phyloP scores from a whole-genome alignment of 2,797 vertebrate species.

The Leptatherina wallacei region DNA sequence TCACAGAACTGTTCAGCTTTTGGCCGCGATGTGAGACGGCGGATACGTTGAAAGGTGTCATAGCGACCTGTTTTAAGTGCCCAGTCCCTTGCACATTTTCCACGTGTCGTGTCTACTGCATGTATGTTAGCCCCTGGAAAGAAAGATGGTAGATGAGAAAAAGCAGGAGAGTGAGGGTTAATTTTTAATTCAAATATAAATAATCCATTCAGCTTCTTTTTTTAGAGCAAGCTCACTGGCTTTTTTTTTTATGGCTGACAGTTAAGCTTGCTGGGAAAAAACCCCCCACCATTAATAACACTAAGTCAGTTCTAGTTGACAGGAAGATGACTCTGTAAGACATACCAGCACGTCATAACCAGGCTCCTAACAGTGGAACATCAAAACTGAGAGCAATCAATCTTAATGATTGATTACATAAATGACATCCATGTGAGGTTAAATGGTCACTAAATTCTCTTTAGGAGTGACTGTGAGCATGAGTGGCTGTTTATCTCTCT shows the following conservation, averaged over 20 bases:
- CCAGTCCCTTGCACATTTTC: constrained; percentile 87
- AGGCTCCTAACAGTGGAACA: neutral
- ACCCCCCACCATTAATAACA: too few species aligned
- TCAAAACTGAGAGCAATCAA: neutral
- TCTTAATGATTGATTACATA: too few species aligned
- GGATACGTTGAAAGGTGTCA: constrained; percentile 77
- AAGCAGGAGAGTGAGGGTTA: neutral
- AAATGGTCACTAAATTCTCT: too few species aligned
- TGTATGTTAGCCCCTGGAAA: constrained; percentile 85
- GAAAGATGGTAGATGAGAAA: constrained; percentile 4
- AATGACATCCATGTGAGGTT: too few species aligned
- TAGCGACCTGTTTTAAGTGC: constrained; percentile 87
- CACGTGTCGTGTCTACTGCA: constrained; percentile 81
- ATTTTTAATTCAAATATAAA: neutral
- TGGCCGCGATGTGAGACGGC: constrained; percentile 77
- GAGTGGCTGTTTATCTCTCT: too few species aligned
- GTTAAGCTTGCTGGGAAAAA: neutral
- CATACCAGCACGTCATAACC: neutral
- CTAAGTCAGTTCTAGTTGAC: neutral
- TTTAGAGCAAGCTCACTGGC: neutral
- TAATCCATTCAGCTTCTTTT: neutral
- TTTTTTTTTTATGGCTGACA: constrained; percentile 3
- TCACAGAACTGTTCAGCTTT: constrained; percentile 84
- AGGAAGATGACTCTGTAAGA: neutral
- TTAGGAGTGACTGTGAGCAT: too few species aligned